Conservation (phyloP, 2,888 invertebrate species). For the Bursaphelenchus okinawaensis region DNA sequence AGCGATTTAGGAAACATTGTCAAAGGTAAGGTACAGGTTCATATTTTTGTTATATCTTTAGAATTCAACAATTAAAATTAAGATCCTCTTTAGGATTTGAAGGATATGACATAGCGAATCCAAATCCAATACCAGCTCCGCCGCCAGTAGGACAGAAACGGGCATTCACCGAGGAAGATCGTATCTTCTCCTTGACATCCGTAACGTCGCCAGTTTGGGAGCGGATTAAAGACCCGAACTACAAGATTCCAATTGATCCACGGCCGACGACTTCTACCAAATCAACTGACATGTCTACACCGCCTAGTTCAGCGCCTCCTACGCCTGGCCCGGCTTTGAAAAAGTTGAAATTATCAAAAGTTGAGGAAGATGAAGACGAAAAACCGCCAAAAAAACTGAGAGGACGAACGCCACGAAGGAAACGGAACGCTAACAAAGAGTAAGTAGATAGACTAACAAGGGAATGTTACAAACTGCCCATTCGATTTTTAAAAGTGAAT, state of each 20-base stretch:
- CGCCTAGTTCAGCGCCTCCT: background rate
- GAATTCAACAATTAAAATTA: background rate
- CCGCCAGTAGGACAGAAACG: conserved; percentile 62
- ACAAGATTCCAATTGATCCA: background rate
- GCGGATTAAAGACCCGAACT: background rate
- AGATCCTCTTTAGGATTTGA: conserved; percentile 36
- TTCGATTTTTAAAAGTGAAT: no score
- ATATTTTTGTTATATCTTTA: background rate
- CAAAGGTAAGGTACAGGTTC: conserved; percentile 1
- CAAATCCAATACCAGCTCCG: conserved; percentile 28
- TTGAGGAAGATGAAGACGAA: background rate
- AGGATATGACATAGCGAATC: conserved; percentile 34
- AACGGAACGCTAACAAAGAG: background rate
- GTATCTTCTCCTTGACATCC: conserved; percentile 92
- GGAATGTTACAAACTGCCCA: no score
- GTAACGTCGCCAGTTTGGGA: conserved; percentile 78
- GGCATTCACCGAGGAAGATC: conserved; percentile 72
- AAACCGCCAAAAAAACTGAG: background rate
- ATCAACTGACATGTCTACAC: background rate
- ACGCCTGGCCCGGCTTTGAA: background rate
- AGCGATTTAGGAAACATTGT: conserved; percentile 82
- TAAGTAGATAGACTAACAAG: no score
- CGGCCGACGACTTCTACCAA: background rate
- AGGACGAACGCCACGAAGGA: background rate
- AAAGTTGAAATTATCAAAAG: background rate